Conservation (phyloP, 2,797 vertebrate genomes). For the Schizopygopsis malacanthus region DNA sequence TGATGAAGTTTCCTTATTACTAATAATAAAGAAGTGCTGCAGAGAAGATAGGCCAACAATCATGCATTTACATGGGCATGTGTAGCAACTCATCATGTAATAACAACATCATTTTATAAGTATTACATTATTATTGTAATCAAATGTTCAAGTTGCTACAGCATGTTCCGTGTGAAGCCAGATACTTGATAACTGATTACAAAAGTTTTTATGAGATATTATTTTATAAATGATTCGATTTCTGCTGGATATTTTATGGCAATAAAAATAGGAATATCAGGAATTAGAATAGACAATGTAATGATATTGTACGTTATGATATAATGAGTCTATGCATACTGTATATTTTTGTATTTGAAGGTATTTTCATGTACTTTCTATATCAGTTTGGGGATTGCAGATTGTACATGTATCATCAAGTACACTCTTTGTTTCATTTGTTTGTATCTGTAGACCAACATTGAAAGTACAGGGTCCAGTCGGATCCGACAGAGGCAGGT, state of each 20-base stretch:
- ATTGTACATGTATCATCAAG: neutral
- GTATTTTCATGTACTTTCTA: neutral
- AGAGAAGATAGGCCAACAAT: constrained; percentile 42
- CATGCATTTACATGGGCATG: constrained; percentile 54
- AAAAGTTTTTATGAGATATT: neutral
- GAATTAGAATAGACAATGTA: neutral
- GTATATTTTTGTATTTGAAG: neutral
- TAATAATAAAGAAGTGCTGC: constrained; percentile 71
- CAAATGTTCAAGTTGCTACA: no score
- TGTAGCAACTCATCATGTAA: no score
- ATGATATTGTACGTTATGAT: neutral
- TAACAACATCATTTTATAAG: no score
- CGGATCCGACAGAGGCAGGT: constrained; percentile 70
- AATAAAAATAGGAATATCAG: neutral
- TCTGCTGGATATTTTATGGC: neutral
- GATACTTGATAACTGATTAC: constrained; percentile 19
- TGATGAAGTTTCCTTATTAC: constrained; percentile 59
- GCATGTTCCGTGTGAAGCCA: constrained; percentile 35
- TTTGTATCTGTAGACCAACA: constrained; percentile 59
- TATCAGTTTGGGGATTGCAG: neutral
- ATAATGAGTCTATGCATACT: neutral
- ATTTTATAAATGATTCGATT: neutral
- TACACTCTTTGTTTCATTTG: neutral
- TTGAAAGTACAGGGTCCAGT: constrained; percentile 35
- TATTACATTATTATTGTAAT: no score